Base-by-base conservation (phyloP, 1,140 invertebrate species). In the Tribolium castaneum region DNA sequence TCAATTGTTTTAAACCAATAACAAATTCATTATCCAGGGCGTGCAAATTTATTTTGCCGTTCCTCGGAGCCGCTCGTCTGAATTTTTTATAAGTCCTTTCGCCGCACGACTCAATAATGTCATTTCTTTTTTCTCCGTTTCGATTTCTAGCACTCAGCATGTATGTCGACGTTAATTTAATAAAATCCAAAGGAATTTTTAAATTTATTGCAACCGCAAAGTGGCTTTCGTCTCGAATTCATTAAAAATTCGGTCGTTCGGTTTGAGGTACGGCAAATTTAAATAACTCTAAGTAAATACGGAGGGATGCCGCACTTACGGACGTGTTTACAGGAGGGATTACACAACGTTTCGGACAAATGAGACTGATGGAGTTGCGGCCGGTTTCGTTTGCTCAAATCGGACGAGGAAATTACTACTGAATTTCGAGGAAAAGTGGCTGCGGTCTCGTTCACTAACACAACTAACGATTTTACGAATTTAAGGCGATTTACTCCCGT, bases 1-100 rank as follows among this genome's bases (percentile, higher is more conserved):
- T 25, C 54, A 19, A 19, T 59, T 25, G 54, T 59, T 59, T 59
- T 59, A 59, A 59, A 22, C 10, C 19, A 59, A 59, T 59, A 59
- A 59, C 54, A 59, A 59, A 59, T 59, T 59, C 10, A 59, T 59
- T 25, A 59, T n/a, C 19, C 10, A 19, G 10, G 14, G 3, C 10
- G 19, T 59, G 54, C 54, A 59, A 59, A 59, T 59, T 45, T 45
- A 45, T 45, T 45, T 45, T 25, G 51, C 4, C 12, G 51, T 52
- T 30, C 1, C 25, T 52, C 16, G 12, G 12, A n/a, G 16, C 51
- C 51, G 51, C 10, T 19, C 4, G 16, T 52, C 16, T 59, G 54
- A 59, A 59, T 59, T 59, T 59, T 59, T 59, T 25, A 59, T 59
- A n/a, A 59, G 10, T 19, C 6, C 4, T 19, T 52, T 19, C 51